phyloP scores from a whole-genome alignment of 2,797 vertebrate genomes.

The Ammospiza maritima region DNA sequence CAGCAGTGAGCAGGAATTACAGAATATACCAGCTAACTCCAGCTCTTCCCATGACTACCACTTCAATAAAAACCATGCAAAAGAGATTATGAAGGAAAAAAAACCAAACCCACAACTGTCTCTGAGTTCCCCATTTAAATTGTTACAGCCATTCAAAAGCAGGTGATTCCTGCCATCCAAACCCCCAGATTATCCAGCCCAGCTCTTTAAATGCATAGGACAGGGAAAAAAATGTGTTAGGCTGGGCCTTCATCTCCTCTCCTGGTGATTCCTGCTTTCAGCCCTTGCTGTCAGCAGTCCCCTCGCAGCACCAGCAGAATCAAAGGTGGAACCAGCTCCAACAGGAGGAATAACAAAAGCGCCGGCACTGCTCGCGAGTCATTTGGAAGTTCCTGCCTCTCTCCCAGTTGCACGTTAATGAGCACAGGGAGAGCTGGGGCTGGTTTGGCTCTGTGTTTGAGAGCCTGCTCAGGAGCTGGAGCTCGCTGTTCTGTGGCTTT shows the following conservation, averaged over 20 bases:
- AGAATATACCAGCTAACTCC: not conserved
- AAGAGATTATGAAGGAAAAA: not conserved
- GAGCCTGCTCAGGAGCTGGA: not conserved
- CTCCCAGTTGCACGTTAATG: conserved; percentile 52
- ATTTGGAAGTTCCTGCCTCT: conserved; percentile 64
- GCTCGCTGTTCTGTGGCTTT: not conserved
- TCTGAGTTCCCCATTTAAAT: not conserved
- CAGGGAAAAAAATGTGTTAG: not conserved
- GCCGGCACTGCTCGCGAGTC: not conserved
- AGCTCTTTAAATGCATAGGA: conserved; percentile 15
- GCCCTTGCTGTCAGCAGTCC: conserved; percentile 19
- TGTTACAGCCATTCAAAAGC: not conserved
- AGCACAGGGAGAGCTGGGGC: not conserved
- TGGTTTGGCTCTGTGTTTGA: conserved; percentile 25
- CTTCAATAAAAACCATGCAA: not conserved
- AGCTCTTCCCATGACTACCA: not conserved
- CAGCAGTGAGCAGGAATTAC: not conserved
- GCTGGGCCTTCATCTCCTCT: conserved; percentile 40
- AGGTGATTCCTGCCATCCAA: not conserved
- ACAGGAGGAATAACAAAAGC: conserved; percentile 47
- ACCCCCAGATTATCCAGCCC: not conserved
- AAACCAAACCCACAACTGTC: not conserved
- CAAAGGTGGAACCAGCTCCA: conserved; percentile 25
- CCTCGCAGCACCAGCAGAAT: conserved; percentile 39
- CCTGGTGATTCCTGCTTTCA: conserved; percentile 30